A percentile compares a stretch with the other conserved stretches of the same genome.
Evolutionary conservation across 1,140 invertebrate genomes (phyloP).

Genomic region (Probaryconus sp.): DNA sequence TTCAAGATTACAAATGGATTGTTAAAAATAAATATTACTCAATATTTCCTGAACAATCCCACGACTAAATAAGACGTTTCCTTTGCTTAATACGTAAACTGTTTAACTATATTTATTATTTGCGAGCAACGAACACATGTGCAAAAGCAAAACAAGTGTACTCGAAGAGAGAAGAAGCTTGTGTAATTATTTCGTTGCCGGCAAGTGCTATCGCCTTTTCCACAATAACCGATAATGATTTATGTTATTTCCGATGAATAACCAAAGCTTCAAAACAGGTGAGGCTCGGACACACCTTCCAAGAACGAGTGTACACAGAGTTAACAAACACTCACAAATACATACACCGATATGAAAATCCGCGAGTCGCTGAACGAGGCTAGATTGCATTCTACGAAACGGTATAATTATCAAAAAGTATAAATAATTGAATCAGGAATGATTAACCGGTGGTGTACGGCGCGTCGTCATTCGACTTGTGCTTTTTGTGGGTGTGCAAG

Average conservation of each 20-base stretch:
- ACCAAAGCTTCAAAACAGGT: constrained; percentile 39
- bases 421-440: constrained; percentile 72
- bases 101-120: too few species aligned
- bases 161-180: too few species aligned
- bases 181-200: constrained; percentile 60
- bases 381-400: constrained; percentile 47
- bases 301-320: too few species aligned
- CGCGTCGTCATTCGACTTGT: constrained; percentile 32
- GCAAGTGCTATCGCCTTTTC: constrained; percentile 57
- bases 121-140: too few species aligned
- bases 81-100: too few species aligned
- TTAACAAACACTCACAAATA: constrained; percentile 13
- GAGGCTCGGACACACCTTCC: constrained; percentile 21
- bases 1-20: too few species aligned
- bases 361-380: constrained; percentile 5
- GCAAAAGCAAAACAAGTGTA: constrained; percentile 22
- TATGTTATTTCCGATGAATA: constrained; percentile 59
- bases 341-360: too few species aligned
- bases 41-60: too few species aligned
- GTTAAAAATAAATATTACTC: too few species aligned
- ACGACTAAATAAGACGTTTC: too few species aligned
- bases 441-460: constrained; percentile 70
- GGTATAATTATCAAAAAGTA: constrained; percentile 69
- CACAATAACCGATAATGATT: constrained; percentile 60
- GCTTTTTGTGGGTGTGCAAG: constrained; percentile 46